Percentiles rank a stretch among this genome's conserved stretches.
These are phyloP conservation scores for Sparidentex hasta DNA, from an alignment of 2,797 vertebrate genomes.

Conservation along the genomic window DNA sequence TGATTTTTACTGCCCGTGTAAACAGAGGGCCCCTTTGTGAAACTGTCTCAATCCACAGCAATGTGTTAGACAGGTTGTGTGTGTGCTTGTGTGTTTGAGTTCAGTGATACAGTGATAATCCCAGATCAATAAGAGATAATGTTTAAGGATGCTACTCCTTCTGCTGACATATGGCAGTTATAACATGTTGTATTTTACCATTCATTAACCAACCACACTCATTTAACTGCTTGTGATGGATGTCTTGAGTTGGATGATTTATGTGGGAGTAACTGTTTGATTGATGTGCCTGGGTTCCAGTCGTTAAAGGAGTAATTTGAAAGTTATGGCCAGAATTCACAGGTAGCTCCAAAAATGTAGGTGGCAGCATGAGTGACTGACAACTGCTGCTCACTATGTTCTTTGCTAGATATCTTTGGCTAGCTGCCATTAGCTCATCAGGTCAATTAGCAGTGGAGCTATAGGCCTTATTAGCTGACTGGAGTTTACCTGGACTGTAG, in stretches of 20 bases:
- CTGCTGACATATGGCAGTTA: conserved; percentile 18
- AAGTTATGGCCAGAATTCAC: no score
- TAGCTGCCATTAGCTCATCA: no score
- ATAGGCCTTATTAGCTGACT: no score
- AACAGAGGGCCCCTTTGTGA: conserved; percentile 32
- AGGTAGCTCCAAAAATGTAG: no score
- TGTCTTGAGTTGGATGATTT: no score
- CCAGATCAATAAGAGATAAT: conserved; percentile 41
- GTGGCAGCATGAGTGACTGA: no score
- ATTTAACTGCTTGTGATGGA: not conserved
- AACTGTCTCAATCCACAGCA: conserved; percentile 38
- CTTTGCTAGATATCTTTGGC: no score
- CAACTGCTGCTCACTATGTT: no score
- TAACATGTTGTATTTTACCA: conserved; percentile 26
- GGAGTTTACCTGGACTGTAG: no score
- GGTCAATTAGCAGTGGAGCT: no score
- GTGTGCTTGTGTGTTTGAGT: conserved; percentile 20
- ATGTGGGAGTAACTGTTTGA: not conserved
- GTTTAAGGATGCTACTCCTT: conserved; percentile 33
- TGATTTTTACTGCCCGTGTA: conserved; percentile 53
- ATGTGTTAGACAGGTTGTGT: conserved; percentile 26
- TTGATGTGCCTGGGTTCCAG: not conserved
- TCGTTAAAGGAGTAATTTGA: not conserved
- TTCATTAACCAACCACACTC: not conserved
- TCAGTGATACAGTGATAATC: conserved; percentile 39